These are phyloP conservation scores for Gymnoscopelus microlampas DNA, from an alignment of 2,797 vertebrate genomes.

Conservation along the genomic window DNA sequence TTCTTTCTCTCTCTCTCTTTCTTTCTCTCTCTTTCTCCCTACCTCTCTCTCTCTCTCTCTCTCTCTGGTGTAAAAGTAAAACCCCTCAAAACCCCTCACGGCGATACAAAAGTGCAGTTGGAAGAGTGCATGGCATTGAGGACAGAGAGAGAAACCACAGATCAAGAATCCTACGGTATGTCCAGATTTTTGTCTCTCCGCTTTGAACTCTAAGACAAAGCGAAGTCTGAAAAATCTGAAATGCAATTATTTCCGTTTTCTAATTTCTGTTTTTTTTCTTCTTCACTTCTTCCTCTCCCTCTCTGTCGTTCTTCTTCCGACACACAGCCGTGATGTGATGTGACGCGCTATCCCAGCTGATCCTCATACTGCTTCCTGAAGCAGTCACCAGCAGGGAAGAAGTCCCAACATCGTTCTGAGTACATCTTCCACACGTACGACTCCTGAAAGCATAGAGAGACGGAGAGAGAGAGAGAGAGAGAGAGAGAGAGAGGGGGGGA, in stretches of 20 bases:
- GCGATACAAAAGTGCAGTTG: conserved; percentile 54
- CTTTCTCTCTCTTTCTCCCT: conserved; percentile 21
- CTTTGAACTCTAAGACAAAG: conserved; percentile 16
- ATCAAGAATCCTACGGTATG: neutral
- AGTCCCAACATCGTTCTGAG: conserved; percentile 94
- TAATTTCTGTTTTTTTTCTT: conserved; percentile 10
- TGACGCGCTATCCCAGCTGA: conserved; percentile 84
- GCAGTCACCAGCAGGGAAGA: conserved; percentile 94
- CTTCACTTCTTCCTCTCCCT: conserved; percentile 9
- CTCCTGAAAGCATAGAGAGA: conserved; percentile 76
- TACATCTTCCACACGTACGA: conserved; percentile 98
- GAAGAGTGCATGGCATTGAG: conserved; percentile 69
- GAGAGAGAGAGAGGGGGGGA: too few species aligned
- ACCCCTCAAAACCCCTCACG: conserved; percentile 40
- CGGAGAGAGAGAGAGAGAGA: neutral
- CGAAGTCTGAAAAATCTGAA: too few species aligned
- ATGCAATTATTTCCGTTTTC: neutral
- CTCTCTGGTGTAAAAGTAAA: conserved; percentile 2
- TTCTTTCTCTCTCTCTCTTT: conserved; percentile 13
- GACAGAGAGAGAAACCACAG: conserved; percentile 50
- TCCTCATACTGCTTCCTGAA: conserved; percentile 97
- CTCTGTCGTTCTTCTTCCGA: conserved; percentile 18
- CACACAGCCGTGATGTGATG: neutral
- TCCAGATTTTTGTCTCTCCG: conserved; percentile 22
- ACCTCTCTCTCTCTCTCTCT: conserved; percentile 17